These are phyloP conservation scores for Eueides isabella DNA, from an alignment of 1,140 invertebrate genomes.

Conservation along the genomic window DNA sequence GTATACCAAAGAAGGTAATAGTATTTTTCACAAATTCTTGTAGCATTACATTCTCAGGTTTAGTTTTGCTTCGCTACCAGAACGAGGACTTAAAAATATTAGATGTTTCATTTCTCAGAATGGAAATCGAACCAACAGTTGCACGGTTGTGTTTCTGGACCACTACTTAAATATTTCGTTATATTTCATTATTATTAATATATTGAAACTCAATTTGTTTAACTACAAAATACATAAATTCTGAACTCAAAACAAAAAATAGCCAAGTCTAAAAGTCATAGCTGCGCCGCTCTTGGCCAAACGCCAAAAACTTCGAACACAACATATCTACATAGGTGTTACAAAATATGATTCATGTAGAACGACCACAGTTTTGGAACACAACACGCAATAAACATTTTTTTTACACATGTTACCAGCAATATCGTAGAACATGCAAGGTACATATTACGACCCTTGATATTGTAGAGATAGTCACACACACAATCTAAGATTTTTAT, in stretches of 20 bases:
- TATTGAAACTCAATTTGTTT: not conserved
- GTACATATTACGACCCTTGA: not conserved
- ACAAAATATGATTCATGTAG: conserved; percentile 42
- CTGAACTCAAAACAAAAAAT: not conserved
- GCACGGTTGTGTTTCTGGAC: no score
- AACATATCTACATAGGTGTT: conserved; percentile 35
- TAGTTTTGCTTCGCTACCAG: no score
- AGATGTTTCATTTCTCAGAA: no score
- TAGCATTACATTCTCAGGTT: no score
- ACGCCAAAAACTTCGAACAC: conserved; percentile 36
- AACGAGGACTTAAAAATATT: no score
- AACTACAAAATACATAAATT: not conserved
- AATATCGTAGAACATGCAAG: conserved; percentile 20
- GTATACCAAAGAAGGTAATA: no score
- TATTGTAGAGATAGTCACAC: not conserved
- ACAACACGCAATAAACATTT: conserved; percentile 30
- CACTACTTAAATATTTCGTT: no score
- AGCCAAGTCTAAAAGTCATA: conserved; percentile 4
- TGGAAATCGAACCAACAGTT: no score
- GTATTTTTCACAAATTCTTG: no score
- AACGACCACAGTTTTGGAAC: conserved; percentile 39
- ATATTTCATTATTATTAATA: no score
- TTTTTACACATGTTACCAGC: conserved; percentile 32
- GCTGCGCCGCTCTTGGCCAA: conserved; percentile 25
- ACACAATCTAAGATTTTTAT: not conserved